phyloP scores from a whole-genome alignment of 2,113 vertebrate genomes.

The Oncorhynchus masou region DNA sequence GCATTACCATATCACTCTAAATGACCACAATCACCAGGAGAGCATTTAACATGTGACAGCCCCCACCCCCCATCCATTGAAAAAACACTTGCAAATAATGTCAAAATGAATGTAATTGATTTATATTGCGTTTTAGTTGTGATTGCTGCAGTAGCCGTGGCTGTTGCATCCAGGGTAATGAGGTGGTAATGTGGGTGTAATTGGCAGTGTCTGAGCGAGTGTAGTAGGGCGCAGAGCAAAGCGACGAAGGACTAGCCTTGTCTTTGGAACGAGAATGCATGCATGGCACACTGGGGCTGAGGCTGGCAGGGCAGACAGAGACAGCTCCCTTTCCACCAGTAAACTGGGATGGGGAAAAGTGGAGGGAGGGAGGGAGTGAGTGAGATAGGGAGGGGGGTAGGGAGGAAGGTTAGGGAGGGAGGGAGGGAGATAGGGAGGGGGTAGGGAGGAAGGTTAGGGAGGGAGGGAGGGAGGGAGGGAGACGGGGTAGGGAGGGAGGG shows the following conservation, averaged over 20 bases:
- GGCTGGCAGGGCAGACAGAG: neutral
- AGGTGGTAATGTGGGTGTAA: constrained; percentile 63
- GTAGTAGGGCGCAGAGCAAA: constrained; percentile 14
- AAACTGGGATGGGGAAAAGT: constrained; percentile 43
- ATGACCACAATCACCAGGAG: constrained; percentile 64
- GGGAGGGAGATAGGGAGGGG: too few species aligned
- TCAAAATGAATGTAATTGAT: constrained; percentile 57
- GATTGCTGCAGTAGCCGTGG: constrained; percentile 56
- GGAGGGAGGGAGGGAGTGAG: constrained; percentile 14
- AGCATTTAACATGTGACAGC: constrained; percentile 68
- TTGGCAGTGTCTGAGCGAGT: constrained; percentile 43
- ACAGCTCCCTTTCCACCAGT: neutral
- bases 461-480: too few species aligned
- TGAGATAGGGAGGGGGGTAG: too few species aligned
- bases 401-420: too few species aligned
- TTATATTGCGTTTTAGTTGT: constrained; percentile 59
- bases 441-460: too few species aligned
- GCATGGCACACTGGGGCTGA: neutral
- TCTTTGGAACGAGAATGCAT: constrained; percentile 11
- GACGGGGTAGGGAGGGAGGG: too few species aligned
- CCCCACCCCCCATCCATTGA: constrained; percentile 22
- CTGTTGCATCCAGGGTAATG: constrained; percentile 62
- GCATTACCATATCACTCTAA: constrained; percentile 68
- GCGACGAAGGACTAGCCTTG: constrained; percentile 11
- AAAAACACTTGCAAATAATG: constrained; percentile 48